These are phyloP conservation scores for Paedocypris sp. DNA, from an alignment of 2,113 vertebrate genomes.

Conservation along the genomic window DNA sequence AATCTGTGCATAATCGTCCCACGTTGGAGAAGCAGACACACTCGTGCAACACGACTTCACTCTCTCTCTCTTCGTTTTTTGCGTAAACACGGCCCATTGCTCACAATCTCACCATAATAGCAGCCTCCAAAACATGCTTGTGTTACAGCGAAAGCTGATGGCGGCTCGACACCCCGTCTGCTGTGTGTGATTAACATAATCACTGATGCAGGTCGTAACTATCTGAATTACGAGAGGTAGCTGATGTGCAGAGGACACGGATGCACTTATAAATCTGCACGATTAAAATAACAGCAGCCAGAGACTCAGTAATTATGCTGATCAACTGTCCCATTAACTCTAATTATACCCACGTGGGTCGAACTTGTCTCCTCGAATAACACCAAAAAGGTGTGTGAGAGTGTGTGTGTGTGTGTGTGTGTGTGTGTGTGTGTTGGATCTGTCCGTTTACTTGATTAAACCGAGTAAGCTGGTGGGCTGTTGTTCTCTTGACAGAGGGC, in stretches of 20 bases:
- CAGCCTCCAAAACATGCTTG: not conserved
- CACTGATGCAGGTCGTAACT: slow-evolving; percentile 35
- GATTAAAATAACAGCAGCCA: slow-evolving; percentile 34
- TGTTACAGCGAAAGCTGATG: not conserved
- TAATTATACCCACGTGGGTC: slow-evolving; percentile 44
- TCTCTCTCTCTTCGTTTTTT: not conserved
- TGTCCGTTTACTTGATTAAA: not conserved
- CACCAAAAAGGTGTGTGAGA: not conserved
- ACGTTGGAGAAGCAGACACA: not conserved
- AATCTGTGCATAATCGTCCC: slow-evolving; percentile 45
- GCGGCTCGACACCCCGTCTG: not conserved
- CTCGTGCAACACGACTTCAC: not conserved
- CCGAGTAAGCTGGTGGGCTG: not conserved
- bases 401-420: not conserved
- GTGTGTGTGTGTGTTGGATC: not conserved
- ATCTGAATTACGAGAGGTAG: slow-evolving; percentile 33
- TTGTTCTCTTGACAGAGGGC: not conserved
- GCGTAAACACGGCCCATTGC: not conserved
- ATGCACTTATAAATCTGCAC: slow-evolving; percentile 46
- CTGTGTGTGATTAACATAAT: slow-evolving; percentile 36
- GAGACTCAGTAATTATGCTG: slow-evolving; percentile 42
- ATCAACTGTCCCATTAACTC: slow-evolving; percentile 50
- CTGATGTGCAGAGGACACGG: slow-evolving; percentile 39
- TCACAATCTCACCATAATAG: not conserved
- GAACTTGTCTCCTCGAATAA: not conserved